Base-by-base conservation (phyloP, 2,888 invertebrate species). In the Gymnocheta viridis region DNA sequence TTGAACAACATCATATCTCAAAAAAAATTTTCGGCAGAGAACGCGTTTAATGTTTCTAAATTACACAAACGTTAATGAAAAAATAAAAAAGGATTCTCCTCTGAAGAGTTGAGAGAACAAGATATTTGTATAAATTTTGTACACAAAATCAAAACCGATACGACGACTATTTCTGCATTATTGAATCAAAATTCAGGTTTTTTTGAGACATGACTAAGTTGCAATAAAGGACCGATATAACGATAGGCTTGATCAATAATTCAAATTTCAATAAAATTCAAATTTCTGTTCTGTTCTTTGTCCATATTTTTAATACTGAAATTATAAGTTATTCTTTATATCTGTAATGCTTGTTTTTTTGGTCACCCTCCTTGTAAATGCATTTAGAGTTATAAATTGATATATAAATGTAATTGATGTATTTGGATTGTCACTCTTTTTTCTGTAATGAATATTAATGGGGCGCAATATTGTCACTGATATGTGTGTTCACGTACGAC, bases 381-480 rank as follows among this genome's bases (percentile, higher is more conserved):
- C 44, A 70, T 9, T 64, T 41, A 12, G 3, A 22, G 9, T 41
- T 51, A 51, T 51, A 64, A 62, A 54, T 62, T 73, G 12, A 6
- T 47, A 41, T 49, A 19, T 19, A 44, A 54, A 76, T 44, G 29
- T 44, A 22, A 54, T 56, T 22, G n/a, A 66, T 47, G 54, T 66
- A 24, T 35, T 58, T 9, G 22, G 32, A 32, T 27, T 47, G 58
- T n/a, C 32, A 17, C 22, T 44, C 7, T 44, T 54, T 70, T 41
- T 12, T 54, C 24, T 4, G 10, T 47, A 58, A 32, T 35, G 32
- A 72, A 72, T 60, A 60, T 47, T 47, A 47, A 72, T 72, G 47
- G 9, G 12, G 19, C 10, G 12, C 58, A 47, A 35, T 58, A 5
- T 27, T 17, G 17, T 4, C 14, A 14, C 14, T 2, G 12, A 22